Conservation (phyloP, 2,797 vertebrate species). For the Rhincodon typus region DNA sequence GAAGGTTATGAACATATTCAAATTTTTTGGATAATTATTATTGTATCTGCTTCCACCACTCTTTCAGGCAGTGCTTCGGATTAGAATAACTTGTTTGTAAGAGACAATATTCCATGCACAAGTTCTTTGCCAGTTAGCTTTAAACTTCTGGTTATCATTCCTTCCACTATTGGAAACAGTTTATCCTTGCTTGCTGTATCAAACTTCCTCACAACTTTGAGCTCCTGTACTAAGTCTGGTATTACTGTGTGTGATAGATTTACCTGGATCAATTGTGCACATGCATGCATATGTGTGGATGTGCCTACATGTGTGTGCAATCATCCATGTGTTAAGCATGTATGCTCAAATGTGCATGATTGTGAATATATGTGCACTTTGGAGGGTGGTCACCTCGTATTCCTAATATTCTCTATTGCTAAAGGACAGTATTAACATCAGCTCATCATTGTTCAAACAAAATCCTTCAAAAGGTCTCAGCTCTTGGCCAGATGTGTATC, state of each 20-base stretch:
- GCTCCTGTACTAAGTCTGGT: not conserved
- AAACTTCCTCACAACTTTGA: not conserved
- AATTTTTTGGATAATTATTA: not conserved
- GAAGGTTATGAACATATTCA: not conserved
- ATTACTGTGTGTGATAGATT: not conserved
- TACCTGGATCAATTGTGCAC: not conserved
- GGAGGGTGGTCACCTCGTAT: not conserved
- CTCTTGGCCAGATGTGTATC: not conserved
- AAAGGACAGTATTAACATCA: not conserved
- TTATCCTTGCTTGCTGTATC: not conserved
- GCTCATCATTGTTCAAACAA: not conserved
- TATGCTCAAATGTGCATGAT: not conserved
- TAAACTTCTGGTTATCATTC: not conserved
- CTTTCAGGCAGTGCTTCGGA: not conserved
- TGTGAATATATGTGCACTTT: not conserved
- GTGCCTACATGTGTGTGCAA: not conserved
- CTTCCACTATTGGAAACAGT: not conserved
- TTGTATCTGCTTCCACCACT: no score
- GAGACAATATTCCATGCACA: not conserved
- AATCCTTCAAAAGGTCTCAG: not conserved
- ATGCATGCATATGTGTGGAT: not conserved
- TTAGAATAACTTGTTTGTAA: not conserved
- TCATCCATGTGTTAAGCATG: not conserved
- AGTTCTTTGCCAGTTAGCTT: not conserved
- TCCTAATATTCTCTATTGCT: not conserved